A percentile compares a stretch with the other conserved stretches of the same genome.
phyloP scores from a whole-genome alignment of 1,140 invertebrate genomes.

The Euura saliciscinereae region DNA sequence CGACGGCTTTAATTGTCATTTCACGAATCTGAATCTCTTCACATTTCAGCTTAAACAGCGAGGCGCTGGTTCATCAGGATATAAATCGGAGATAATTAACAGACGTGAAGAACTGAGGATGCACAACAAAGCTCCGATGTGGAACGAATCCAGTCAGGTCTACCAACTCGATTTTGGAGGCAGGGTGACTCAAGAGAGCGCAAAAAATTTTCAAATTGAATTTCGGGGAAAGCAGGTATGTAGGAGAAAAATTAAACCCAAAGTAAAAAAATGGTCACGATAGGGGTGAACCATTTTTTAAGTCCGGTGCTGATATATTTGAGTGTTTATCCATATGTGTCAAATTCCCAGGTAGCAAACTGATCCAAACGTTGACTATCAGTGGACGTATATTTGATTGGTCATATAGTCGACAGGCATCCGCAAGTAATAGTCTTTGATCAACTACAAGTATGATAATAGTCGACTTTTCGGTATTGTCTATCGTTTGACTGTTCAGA shows the following conservation, averaged over 20 bases:
- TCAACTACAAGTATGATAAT: too few species aligned
- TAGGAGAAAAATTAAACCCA: not conserved
- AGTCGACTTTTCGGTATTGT: too few species aligned
- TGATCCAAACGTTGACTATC: too few species aligned
- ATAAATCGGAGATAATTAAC: slow-evolving; percentile 61
- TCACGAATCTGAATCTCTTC: slow-evolving; percentile 11
- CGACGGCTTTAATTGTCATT: not conserved
- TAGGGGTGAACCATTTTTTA: too few species aligned
- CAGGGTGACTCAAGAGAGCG: slow-evolving; percentile 97
- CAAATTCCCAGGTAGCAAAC: too few species aligned
- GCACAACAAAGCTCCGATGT: slow-evolving; percentile 99
- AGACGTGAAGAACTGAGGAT: slow-evolving; percentile 83
- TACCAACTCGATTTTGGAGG: slow-evolving; percentile 99
- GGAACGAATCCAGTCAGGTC: slow-evolving; percentile 99
- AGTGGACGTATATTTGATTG: too few species aligned
- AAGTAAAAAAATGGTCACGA: too few species aligned
- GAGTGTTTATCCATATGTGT: too few species aligned
- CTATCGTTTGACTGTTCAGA: too few species aligned
- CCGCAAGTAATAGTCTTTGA: too few species aligned
- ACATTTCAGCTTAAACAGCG: slow-evolving; percentile 67
- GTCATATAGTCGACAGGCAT: too few species aligned
- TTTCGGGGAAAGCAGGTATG: slow-evolving; percentile 93
- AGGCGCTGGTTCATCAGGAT: slow-evolving; percentile 53
- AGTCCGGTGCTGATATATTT: too few species aligned
- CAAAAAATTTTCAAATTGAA: slow-evolving; percentile 99